Evolutionary conservation across 2,888 invertebrate species (phyloP).

Genomic region (Chrysomela aeneicollis): DNA sequence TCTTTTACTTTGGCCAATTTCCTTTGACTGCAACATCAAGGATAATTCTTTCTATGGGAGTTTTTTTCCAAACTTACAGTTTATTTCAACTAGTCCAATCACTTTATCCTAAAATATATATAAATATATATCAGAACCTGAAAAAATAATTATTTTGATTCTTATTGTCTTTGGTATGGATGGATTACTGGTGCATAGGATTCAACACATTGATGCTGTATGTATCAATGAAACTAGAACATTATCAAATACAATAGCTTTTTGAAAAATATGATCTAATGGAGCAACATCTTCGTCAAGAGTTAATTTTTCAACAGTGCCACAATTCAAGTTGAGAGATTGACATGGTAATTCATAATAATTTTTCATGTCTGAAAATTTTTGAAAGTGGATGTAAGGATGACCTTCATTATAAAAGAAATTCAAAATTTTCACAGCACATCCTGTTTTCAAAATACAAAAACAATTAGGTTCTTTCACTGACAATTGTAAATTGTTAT

Average conservation of each 20-base stretch:
- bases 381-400: conserved; percentile 2
- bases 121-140: too few species aligned
- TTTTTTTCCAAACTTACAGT: too few species aligned
- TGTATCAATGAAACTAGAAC: conserved; percentile 9
- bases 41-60: too few species aligned
- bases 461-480: conserved; percentile 8
- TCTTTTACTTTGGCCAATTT: too few species aligned
- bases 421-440: conserved; percentile 5
- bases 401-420: neutral
- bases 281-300: conserved; percentile 8
- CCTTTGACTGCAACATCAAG: too few species aligned
- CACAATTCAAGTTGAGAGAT: conserved; percentile 11
- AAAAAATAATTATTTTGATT: too few species aligned
- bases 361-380: neutral
- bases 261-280: conserved; percentile 7
- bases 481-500: conserved; percentile 4
- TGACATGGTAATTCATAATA: conserved; percentile 10
- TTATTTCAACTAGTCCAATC: too few species aligned
- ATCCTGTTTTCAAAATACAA: too few species aligned
- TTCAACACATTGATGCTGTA: too few species aligned
- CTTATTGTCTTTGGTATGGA: too few species aligned
- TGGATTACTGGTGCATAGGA: too few species aligned
- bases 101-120: too few species aligned
- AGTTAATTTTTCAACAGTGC: conserved; percentile 7
- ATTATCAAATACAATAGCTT: neutral